These are phyloP conservation scores for Drosophila pseudotalamancana DNA, from an alignment of 2,888 invertebrate genomes.

Conservation along the genomic window DNA sequence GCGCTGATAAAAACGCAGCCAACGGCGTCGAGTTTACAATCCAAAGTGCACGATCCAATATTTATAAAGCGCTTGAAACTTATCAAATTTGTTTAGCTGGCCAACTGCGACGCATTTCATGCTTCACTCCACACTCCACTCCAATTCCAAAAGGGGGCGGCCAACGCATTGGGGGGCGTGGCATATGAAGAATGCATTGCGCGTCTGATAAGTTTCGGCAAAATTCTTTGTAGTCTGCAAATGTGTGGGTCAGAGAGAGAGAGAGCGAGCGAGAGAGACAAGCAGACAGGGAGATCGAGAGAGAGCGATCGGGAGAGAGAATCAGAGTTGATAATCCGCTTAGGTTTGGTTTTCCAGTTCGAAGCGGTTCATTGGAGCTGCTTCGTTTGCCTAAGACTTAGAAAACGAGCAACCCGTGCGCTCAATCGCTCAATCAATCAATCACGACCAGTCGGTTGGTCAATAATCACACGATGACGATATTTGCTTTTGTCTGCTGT, in stretches of 20 bases:
- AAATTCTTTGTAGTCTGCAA: conserved; percentile 70
- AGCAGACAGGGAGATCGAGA: neutral
- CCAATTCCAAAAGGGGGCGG: no score
- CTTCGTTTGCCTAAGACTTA: neutral
- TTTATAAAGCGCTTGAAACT: conserved; percentile 43
- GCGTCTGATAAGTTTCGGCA: conserved; percentile 74
- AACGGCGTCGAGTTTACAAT: conserved; percentile 66
- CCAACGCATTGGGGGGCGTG: no score
- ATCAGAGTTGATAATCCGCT: conserved; percentile 12
- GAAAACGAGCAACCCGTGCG: conserved; percentile 37
- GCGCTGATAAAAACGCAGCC: conserved; percentile 66
- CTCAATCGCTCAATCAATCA: conserved; percentile 36
- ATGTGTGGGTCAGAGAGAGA: neutral
- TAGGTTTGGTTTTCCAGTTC: conserved; percentile 21
- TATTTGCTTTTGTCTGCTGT: conserved; percentile 17
- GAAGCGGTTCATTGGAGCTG: neutral
- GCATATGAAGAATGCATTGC: conserved; percentile 36
- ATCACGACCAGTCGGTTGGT: conserved; percentile 17
- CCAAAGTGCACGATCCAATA: conserved; percentile 65
- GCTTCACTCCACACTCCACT: no score
- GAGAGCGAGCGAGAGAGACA: neutral
- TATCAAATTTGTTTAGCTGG: conserved; percentile 67
- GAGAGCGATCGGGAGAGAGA: neutral
- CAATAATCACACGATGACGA: conserved; percentile 48
- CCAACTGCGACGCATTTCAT: conserved; percentile 71